Evolutionary conservation across 2,797 vertebrate genomes (phyloP).

Genomic region (Sternotherus odoratus): DNA sequence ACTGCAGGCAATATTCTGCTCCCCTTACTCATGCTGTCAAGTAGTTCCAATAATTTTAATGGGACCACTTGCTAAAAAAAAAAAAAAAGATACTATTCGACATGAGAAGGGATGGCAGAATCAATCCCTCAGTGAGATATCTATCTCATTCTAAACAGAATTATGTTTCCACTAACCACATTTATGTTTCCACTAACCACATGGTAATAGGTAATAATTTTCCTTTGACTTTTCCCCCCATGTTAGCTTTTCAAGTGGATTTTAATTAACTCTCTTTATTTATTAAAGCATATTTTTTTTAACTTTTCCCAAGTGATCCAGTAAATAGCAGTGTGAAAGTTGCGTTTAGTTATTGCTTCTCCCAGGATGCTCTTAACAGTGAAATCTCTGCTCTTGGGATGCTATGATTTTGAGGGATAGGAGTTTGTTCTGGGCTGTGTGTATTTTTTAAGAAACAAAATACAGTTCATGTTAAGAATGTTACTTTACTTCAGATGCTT

Average conservation of each 20-base stretch:
- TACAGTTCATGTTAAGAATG: neutral
- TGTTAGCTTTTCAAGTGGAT: conserved; percentile 53
- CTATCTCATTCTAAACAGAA: conserved; percentile 27
- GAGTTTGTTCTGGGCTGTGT: neutral
- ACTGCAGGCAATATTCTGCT: neutral
- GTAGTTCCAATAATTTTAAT: neutral
- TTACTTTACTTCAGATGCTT: neutral
- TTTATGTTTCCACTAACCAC: neutral
- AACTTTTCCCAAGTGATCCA: conserved; percentile 57
- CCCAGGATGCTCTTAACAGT: neutral
- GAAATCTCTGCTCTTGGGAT: neutral
- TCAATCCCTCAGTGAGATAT: conserved; percentile 1
- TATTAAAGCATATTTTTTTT: conserved; percentile 59
- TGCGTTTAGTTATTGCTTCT: conserved; percentile 45
- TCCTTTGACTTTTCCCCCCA: conserved; percentile 33
- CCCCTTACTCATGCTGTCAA: neutral
- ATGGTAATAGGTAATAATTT: conserved; percentile 47
- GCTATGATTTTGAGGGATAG: neutral
- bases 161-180: conserved; percentile 16
- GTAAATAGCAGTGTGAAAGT: conserved; percentile 43
- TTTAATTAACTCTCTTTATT: conserved; percentile 76
- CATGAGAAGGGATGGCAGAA: neutral
- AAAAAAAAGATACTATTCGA: neutral
- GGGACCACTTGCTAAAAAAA: neutral
- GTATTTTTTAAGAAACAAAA: neutral